Evolutionary conservation across 2,113 vertebrate species (phyloP).

Genomic region (Aegypius monachus): DNA sequence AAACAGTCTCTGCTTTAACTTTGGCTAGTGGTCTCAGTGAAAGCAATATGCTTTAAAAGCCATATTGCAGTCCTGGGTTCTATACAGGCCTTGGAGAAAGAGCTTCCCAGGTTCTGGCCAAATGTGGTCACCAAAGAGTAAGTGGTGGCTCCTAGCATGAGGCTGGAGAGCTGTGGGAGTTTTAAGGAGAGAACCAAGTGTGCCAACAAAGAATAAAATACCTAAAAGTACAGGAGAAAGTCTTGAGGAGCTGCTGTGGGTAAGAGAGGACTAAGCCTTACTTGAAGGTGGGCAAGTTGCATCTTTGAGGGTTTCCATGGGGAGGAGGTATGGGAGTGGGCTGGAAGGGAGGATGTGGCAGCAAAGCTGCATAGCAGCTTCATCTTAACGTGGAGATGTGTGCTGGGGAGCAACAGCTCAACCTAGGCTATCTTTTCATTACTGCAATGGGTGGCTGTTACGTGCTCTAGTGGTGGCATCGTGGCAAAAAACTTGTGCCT

Average conservation of each 20-base stretch:
- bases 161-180: neutral
- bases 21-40: neutral
- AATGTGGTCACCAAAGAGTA: neutral
- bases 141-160: neutral
- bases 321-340: neutral
- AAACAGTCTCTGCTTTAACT: neutral
- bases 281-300: neutral
- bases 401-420: neutral
- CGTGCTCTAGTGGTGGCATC: neutral
- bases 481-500: neutral
- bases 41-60: neutral
- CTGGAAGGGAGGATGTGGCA: neutral
- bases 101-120: neutral
- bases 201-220: neutral
- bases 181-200: neutral
- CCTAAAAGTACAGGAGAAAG: neutral
- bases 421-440: neutral
- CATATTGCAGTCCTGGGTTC: neutral
- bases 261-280: neutral
- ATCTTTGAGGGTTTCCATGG: neutral
- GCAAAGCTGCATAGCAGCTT: neutral
- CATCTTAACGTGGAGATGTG: accelerated
- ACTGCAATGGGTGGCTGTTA: neutral
- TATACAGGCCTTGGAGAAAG: neutral
- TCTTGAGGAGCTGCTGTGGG: neutral